Conservation (phyloP, 2,888 invertebrate species). For the Willowsia nigromaculata region DNA sequence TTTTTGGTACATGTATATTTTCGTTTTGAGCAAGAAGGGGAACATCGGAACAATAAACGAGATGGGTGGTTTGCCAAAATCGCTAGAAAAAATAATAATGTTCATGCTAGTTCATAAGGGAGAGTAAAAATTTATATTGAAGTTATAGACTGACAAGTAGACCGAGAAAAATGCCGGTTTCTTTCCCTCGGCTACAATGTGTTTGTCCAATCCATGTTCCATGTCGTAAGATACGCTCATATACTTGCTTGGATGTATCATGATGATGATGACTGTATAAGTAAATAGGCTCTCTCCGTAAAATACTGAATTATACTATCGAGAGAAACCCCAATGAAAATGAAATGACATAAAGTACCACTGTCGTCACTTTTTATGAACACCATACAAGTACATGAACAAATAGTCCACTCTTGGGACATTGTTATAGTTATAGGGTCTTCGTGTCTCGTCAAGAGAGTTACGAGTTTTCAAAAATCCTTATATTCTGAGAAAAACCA, state of each 20-base stretch:
- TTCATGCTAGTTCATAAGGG: not conserved
- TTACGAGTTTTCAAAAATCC: no score
- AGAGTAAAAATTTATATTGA: not conserved
- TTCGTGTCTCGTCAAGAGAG: not conserved
- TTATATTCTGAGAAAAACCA: no score
- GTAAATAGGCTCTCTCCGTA: no score
- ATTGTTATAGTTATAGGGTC: not conserved
- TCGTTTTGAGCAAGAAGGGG: not conserved
- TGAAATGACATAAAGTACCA: not conserved
- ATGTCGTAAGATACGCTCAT: no score
- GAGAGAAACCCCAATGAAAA: no score
- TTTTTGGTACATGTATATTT: not conserved
- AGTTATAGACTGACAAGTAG: not conserved
- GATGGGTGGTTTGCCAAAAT: slow-evolving; percentile 67
- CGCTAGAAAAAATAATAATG: not conserved
- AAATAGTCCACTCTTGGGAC: no score
- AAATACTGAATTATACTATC: no score
- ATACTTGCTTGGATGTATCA: no score
- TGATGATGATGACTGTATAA: no score
- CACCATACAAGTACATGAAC: not conserved
- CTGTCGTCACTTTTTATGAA: not conserved
- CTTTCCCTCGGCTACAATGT: not conserved
- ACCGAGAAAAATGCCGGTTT: not conserved
- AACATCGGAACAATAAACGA: slow-evolving; percentile 17
- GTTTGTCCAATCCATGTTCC: no score